Percentiles rank a stretch among this genome's conserved stretches.
Conservation (phyloP, 2,113 vertebrate species). For the Orthonyx spaldingii region DNA sequence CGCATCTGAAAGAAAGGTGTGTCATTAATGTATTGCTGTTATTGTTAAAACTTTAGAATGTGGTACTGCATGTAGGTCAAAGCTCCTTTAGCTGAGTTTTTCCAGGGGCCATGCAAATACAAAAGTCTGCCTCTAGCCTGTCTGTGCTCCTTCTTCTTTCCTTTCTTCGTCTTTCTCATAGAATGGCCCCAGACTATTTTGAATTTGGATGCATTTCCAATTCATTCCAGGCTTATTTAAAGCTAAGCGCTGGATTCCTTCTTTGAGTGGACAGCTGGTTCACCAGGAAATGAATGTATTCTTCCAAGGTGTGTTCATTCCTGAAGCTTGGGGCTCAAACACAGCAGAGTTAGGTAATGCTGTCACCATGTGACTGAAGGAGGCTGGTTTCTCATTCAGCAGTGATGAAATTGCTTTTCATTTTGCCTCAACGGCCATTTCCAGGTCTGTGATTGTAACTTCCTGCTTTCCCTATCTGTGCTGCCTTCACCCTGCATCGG, state of each 20-base stretch:
- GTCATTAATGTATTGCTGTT: neutral
- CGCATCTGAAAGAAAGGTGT: constrained; percentile 89
- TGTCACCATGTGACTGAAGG: neutral
- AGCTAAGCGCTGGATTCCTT: neutral
- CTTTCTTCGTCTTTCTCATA: neutral
- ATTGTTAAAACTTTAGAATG: neutral
- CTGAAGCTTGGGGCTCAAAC: neutral
- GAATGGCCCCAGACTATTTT: neutral
- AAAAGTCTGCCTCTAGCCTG: neutral
- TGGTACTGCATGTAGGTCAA: neutral
- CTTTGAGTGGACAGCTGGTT: neutral
- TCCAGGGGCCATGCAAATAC: neutral
- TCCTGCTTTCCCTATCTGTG: neutral
- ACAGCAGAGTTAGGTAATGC: neutral
- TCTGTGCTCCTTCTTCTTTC: neutral
- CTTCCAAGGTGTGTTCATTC: neutral
- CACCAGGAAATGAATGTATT: neutral
- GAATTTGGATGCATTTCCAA: neutral
- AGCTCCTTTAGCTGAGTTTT: neutral
- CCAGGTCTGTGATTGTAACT: neutral
- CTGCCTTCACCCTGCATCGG: rapidly evolving
- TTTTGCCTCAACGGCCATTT: neutral
- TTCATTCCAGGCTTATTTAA: neutral
- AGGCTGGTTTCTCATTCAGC: neutral
- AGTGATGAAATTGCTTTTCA: neutral